These are phyloP conservation scores for Danaus plexippus DNA, from an alignment of 1,140 invertebrate genomes.

Conservation along the genomic window DNA sequence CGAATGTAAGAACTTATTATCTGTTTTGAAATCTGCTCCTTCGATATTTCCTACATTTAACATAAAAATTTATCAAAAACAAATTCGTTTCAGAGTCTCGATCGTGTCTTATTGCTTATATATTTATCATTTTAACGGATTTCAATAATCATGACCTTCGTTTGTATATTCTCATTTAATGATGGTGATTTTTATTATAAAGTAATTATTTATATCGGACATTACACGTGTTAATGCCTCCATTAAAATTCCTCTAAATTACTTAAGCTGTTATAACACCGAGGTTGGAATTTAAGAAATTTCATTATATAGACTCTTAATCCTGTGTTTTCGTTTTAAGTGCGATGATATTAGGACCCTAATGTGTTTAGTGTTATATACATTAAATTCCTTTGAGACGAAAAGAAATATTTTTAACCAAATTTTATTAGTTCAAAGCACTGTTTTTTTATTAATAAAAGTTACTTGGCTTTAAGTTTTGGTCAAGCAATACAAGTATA, in stretches of 20 bases:
- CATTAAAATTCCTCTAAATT: conserved; percentile 29
- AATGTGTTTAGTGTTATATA: no score
- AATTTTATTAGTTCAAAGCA: no score
- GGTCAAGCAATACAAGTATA: no score
- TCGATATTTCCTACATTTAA: not conserved
- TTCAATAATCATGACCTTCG: no score
- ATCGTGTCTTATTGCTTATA: no score
- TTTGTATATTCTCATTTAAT: not conserved
- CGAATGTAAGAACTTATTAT: no score
- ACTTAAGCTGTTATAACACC: conserved; percentile 2
- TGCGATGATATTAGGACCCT: not conserved
- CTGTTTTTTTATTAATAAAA: no score
- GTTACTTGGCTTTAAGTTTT: no score
- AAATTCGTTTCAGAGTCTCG: not conserved
- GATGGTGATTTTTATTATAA: conserved; percentile 6
- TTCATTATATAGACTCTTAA: conserved; percentile 23
- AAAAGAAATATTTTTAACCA: no score
- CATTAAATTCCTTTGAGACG: no score
- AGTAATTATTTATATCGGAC: conserved; percentile 13
- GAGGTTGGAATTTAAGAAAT: conserved; percentile 18
- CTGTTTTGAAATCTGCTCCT: not conserved
- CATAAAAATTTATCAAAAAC: not conserved
- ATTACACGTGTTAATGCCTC: conserved; percentile 19
- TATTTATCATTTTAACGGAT: no score
- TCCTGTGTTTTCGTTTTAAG: conserved; percentile 9